Percentiles rank a stretch among this genome's conserved stretches.
phyloP scores from a whole-genome alignment of 2,888 invertebrate species.

The Eilema griseolum region DNA sequence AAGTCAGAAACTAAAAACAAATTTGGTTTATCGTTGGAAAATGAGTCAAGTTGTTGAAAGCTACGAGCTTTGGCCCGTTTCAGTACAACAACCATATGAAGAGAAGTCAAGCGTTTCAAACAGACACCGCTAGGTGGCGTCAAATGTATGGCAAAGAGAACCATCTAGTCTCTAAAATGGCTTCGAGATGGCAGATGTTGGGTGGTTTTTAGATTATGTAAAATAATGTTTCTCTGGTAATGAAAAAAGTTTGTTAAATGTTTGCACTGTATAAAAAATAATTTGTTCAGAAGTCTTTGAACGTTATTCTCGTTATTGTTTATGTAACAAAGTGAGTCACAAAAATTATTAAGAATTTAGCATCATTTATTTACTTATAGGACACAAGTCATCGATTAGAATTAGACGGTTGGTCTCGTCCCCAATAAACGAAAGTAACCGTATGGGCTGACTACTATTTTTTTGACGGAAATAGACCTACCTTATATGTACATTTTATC shows the following conservation, averaged over 20 bases:
- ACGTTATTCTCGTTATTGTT: no score
- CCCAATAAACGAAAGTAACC: no score
- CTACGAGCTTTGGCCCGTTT: neutral
- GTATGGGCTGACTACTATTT: no score
- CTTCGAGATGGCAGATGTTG: conserved; percentile 1
- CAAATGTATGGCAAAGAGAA: neutral
- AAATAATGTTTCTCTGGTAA: neutral
- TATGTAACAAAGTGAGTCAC: no score
- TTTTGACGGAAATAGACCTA: no score
- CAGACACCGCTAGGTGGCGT: neutral
- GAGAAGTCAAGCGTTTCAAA: neutral
- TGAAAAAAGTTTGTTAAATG: neutral
- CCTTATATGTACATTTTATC: no score
- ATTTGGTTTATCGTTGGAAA: neutral
- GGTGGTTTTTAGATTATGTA: neutral
- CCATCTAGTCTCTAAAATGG: neutral
- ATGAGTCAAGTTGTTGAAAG: neutral
- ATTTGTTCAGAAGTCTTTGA: no score
- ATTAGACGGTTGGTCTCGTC: no score
- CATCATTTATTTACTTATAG: no score
- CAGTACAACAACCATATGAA: neutral
- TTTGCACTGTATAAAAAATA: neutral
- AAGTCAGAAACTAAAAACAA: no score
- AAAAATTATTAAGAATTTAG: no score
- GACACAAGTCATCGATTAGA: no score